These are phyloP conservation scores for Syngnathus acus DNA, from an alignment of 2,797 vertebrate genomes.

Conservation along the genomic window DNA sequence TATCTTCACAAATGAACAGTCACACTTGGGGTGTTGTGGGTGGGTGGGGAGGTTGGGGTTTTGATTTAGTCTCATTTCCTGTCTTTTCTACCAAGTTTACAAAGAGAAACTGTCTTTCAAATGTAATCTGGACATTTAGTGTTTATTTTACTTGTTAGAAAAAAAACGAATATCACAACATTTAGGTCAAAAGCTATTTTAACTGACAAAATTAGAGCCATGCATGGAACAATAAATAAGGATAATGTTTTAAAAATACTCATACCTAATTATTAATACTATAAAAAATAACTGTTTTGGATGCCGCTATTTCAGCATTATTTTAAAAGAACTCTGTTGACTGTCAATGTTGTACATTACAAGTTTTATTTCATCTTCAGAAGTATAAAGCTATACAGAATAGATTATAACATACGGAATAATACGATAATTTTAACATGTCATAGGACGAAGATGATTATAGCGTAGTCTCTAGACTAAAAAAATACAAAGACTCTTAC, in stretches of 20 bases:
- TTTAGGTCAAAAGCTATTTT: background rate
- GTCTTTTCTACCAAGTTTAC: constrained; percentile 6
- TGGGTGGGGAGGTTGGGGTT: background rate
- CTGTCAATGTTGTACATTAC: background rate
- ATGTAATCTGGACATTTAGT: background rate
- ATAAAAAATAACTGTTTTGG: background rate
- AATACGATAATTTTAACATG: background rate
- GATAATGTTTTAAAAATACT: background rate
- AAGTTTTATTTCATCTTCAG: background rate
- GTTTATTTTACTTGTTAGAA: background rate
- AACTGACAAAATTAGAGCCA: background rate
- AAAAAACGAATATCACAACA: too few relatives aligned
- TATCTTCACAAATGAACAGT: background rate
- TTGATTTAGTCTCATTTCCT: constrained; percentile 35
- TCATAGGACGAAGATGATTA: background rate
- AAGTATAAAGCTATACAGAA: background rate
- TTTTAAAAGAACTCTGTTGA: background rate
- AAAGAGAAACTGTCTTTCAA: background rate
- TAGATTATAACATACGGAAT: background rate
- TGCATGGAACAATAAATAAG: background rate
- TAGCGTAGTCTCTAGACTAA: background rate
- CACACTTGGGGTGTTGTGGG: background rate
- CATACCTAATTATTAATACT: background rate
- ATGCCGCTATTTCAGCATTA: background rate
- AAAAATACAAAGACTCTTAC: constrained; percentile 20